Percentiles rank a stretch among this genome's conserved stretches.
Conservation (phyloP, 2,113 vertebrate genomes). For the Bambusicola thoracicus region DNA sequence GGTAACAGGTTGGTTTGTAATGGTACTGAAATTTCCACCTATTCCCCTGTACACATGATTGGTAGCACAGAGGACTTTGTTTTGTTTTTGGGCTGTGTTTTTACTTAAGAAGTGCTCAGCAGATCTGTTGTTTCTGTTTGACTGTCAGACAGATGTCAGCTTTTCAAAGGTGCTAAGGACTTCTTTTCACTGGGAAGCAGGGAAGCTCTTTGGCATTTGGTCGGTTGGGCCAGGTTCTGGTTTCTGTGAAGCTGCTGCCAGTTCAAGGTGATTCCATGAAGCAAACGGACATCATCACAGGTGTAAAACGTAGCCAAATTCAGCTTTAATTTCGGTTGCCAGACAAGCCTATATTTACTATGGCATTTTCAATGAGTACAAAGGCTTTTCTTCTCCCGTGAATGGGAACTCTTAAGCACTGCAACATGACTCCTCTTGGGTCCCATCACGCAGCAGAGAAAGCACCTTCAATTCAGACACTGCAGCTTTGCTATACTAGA, state of each 20-base stretch:
- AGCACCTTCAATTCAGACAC: not conserved
- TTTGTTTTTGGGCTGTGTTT: not conserved
- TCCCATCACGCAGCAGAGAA: not conserved
- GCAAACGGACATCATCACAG: conserved; percentile 22
- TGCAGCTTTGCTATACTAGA: not conserved
- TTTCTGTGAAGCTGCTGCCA: not conserved
- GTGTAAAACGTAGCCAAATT: conserved; percentile 32
- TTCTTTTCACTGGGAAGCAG: not conserved
- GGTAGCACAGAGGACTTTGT: not conserved
- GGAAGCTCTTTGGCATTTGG: not conserved
- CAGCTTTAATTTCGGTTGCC: conserved; percentile 38
- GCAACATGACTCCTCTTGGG: conserved; percentile 1
- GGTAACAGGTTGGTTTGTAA: not conserved
- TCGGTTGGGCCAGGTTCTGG: not conserved
- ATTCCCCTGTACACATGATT: not conserved
- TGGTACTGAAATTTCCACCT: not conserved
- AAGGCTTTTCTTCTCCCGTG: not conserved
- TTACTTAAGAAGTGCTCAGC: not conserved
- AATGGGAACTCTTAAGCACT: not conserved
- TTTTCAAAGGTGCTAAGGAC: not conserved
- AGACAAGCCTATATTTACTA: conserved; percentile 28
- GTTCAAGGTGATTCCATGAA: conserved; percentile 10
- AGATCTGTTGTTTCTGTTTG: conserved; percentile 3
- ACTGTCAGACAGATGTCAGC: conserved; percentile 2
- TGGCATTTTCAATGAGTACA: not conserved